phyloP scores from a whole-genome alignment of 2,797 vertebrate genomes.

The Thamnophis elegans region DNA sequence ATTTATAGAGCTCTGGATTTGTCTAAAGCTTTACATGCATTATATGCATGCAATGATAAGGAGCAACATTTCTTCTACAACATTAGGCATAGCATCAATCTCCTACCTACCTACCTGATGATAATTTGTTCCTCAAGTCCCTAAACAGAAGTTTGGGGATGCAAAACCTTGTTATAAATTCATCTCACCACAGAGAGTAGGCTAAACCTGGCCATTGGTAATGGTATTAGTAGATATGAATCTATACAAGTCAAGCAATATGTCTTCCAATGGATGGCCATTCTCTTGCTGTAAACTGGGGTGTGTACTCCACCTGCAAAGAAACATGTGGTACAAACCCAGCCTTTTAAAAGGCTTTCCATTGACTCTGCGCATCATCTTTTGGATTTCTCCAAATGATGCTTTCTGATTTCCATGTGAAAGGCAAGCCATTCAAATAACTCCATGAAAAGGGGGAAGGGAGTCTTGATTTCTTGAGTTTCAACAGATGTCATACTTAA shows the following conservation, averaged over 20 bases:
- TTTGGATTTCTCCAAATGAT: constrained; percentile 26
- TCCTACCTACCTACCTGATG: background rate
- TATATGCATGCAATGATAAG: background rate
- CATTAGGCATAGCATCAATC: background rate
- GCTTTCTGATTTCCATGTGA: constrained; percentile 56
- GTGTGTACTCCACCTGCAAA: background rate
- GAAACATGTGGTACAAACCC: background rate
- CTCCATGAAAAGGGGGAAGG: constrained; percentile 60
- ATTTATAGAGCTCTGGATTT: background rate
- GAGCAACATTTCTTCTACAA: background rate
- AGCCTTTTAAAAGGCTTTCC: background rate
- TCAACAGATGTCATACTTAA: constrained; percentile 74
- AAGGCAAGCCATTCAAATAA: constrained; percentile 64
- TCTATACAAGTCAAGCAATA: constrained; percentile 3
- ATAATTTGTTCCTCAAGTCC: background rate
- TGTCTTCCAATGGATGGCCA: constrained; percentile 4
- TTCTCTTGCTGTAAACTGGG: background rate
- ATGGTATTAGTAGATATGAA: background rate
- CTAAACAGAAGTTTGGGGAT: background rate
- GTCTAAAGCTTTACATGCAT: background rate
- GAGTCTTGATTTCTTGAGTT: constrained; percentile 68
- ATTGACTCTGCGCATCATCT: background rate
- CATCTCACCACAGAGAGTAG: background rate
- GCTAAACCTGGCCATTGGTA: background rate
- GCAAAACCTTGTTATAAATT: background rate